A percentile compares a stretch with the other conserved stretches of the same genome.
Conservation (phyloP, 2,888 invertebrate genomes). For the Agonopterix arenella region DNA sequence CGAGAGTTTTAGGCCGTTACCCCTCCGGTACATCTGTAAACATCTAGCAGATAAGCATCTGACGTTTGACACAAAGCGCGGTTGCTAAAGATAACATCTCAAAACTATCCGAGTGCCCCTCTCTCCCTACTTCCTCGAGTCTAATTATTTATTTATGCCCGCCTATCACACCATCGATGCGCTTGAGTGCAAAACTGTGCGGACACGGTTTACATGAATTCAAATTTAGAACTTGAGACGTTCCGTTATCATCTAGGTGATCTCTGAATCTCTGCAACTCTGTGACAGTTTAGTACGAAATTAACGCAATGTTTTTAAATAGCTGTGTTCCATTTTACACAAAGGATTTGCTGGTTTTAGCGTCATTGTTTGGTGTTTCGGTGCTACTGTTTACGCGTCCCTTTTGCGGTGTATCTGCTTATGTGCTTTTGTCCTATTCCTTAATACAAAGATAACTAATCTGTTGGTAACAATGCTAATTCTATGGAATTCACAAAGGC, state of each 20-base stretch:
- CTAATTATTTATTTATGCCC: constrained; percentile 75
- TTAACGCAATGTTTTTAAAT: constrained; percentile 24
- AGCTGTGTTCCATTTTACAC: constrained; percentile 17
- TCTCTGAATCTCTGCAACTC: constrained; percentile 34
- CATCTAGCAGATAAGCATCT: constrained; percentile 71
- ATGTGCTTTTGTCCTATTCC: constrained; percentile 21
- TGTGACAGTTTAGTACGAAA: constrained; percentile 40
- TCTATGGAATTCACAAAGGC: constrained; percentile 22
- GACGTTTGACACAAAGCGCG: constrained; percentile 77
- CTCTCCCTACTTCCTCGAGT: constrained; percentile 47
- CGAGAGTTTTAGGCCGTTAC: constrained; percentile 58
- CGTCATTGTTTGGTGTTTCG: background rate
- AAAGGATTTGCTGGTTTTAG: constrained; percentile 6
- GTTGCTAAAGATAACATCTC: constrained; percentile 68
- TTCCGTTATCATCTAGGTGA: constrained; percentile 60
- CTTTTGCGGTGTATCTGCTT: constrained; percentile 9
- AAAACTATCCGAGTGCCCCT: constrained; percentile 57
- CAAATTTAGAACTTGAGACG: constrained; percentile 58
- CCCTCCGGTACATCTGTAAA: constrained; percentile 74
- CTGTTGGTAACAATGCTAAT: constrained; percentile 9
- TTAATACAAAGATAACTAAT: constrained; percentile 21
- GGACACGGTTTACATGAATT: constrained; percentile 54
- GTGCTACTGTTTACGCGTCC: constrained; percentile 9
- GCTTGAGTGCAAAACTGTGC: constrained; percentile 62
- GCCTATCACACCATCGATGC: constrained; percentile 70